Base-by-base conservation (phyloP, 2,113 vertebrate species). In the Oryzias woworae region DNA sequence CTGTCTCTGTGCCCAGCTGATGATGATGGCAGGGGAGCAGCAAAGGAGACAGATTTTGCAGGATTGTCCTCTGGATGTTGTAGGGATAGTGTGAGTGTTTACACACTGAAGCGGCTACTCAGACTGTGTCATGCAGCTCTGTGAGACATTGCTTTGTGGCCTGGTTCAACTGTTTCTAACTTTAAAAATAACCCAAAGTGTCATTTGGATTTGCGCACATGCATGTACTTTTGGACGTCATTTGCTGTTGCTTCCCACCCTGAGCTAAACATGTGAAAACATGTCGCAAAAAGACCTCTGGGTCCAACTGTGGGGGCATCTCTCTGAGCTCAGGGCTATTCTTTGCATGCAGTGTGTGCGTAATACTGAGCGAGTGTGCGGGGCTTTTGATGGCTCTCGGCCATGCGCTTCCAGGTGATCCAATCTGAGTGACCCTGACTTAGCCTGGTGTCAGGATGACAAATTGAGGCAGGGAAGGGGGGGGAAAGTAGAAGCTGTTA, bases 1-100 rank as follows among this genome's bases (percentile, higher is more conserved):
- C 84, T 89, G 87, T 86, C 86, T 87, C 71, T 61, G 46, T 75
- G 83, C 75, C 75, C 78, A 66, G 70, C 73, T 78, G 68, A 85
- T 71, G 67, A 69, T 65, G 70, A 64, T 49, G 50, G 17, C 15
- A 31, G 47, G 46, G 28, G 63, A 49, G 49, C 5, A 28, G 64
- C 49, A 53, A 63, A 69, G 73, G 66, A 81, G 69, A 73, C 36
- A 13, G 75, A 66, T 58, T 47, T 64, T 75, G 22, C 46, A 14
- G n/a, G 36, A 60, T 69, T 20, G 64, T 74, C 62, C 46, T 73
- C 47, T 36, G 50, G 51, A 43, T 60, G 53, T 60, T 56, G 64
- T 45, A 28, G 47, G 28, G 46, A 46, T 31, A 58, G 36, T 41
- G 69, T 61, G 48, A 50, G 22, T 74, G 65, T 69, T 66, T 58